Conservation (phyloP, 1,140 invertebrate species). For the Drosophila oshimai region DNA sequence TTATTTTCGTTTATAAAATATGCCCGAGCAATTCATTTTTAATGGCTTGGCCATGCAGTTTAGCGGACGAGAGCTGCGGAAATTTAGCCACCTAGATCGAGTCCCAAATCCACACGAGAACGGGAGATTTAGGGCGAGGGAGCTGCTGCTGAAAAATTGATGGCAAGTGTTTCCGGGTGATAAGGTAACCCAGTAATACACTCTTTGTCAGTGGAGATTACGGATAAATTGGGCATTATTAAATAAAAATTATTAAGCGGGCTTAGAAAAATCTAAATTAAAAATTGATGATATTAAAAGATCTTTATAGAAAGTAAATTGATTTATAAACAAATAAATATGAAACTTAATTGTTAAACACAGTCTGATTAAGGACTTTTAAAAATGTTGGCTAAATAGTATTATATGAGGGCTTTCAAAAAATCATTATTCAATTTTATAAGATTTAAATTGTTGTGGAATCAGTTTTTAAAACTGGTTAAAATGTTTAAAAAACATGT, state of each 20-base stretch:
- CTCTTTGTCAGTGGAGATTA: neutral
- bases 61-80: neutral
- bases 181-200: neutral
- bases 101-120: slow-evolving; percentile 24
- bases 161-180: neutral
- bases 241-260: neutral
- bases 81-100: slow-evolving; percentile 16
- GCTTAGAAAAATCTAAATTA: neutral
- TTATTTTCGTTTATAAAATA: slow-evolving; percentile 60
- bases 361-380: too few species aligned
- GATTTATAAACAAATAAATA: too few species aligned
- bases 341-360: too few species aligned
- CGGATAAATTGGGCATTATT: neutral
- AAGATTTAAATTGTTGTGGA: neutral
- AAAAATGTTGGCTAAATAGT: too few species aligned
- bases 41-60: slow-evolving; percentile 54
- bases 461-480: too few species aligned
- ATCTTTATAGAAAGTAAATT: too few species aligned
- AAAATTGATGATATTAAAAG: too few species aligned
- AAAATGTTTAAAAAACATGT: neutral
- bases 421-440: too few species aligned
- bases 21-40: slow-evolving; percentile 70
- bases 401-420: neutral
- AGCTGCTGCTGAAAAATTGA: slow-evolving; percentile 43
- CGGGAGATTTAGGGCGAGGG: slow-evolving; percentile 4